Base-by-base conservation (phyloP, 2,888 invertebrate genomes). In the Chouioia cunea region DNA sequence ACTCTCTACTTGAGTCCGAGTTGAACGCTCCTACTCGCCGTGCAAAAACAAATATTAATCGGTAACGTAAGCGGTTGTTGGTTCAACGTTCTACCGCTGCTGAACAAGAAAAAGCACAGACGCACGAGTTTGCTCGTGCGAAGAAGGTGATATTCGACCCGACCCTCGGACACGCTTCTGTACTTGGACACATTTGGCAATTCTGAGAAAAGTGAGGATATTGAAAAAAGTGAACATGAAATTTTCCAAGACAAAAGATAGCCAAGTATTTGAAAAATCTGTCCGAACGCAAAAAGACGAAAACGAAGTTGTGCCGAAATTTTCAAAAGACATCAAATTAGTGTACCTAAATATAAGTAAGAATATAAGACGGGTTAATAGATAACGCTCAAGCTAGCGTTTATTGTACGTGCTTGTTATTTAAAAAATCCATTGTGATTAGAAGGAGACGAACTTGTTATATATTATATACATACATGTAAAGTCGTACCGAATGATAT, bases 1-100 rank as follows among this genome's bases (percentile, higher is more conserved):
- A 77, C 69, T 78, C 77, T 76, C 78, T 75, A 77, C 77, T 79
- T 69, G 71, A 80, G 78, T 76, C 77, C 77, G 77, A 78, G 76
- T 79, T 77, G 73, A 74, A 70, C 76, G 76, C 75, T 65, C 74
- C 75, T 77, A 73, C 76, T 76, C 73, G 70, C 36, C 18, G 57
- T 52, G 46, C 23, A 56, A 36, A 36, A 47, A 44, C 59, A 57
- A 57, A 50, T 50, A 53, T 23, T 12, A 27, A 53, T 53, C 44
- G 23, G 20, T 44, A 44, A 58, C 44, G 52, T 66, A 66, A 71
- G 62, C 63, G 54, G 63, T 20, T 54, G 63, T 52, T 63, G 58
- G 58, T 62, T 56, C 20, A 22, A 57, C 58, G 52, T 58, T 36
- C 27, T 36, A 57, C 46, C 23, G 15, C 46, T 56, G 6, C 36